Percentiles rank a stretch among this genome's conserved stretches.
Evolutionary conservation across 2,113 vertebrate species (phyloP).

Genomic region (Amblyornis subalaris): DNA sequence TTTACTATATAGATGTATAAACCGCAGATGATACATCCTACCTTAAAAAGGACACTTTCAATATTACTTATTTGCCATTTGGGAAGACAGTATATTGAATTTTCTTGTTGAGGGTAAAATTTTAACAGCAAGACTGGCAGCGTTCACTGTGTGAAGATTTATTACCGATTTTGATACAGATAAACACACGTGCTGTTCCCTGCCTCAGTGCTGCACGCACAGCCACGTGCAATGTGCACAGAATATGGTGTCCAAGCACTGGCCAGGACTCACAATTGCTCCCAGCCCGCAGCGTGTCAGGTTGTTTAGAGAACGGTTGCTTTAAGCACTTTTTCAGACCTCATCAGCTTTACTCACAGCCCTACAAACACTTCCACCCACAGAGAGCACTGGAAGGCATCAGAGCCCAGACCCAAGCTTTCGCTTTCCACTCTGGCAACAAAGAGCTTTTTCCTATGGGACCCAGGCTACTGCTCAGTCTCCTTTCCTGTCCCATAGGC

Average conservation of each 20-base stretch:
- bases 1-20: slow-evolving; percentile 40
- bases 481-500: neutral
- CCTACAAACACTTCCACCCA: neutral
- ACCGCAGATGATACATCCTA: neutral
- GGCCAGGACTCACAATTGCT: neutral
- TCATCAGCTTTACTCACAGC: neutral
- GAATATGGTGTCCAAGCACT: neutral
- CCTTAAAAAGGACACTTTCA: slow-evolving; percentile 13
- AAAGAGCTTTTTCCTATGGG: neutral
- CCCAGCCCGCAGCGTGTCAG: neutral
- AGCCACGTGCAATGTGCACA: neutral
- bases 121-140: slow-evolving; percentile 21
- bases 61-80: slow-evolving; percentile 26
- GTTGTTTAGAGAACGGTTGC: neutral
- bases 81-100: slow-evolving; percentile 35
- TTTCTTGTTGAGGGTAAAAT: slow-evolving; percentile 4
- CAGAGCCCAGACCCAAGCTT: neutral
- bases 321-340: neutral
- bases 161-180: neutral
- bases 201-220: neutral
- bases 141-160: neutral
- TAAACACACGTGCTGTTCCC: neutral
- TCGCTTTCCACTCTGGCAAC: neutral
- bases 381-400: neutral
- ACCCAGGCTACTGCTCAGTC: neutral